Percentiles rank a stretch among this genome's conserved stretches.
Evolutionary conservation across 2,113 vertebrate species (phyloP).

Genomic region (Lepisosteus osseus): DNA sequence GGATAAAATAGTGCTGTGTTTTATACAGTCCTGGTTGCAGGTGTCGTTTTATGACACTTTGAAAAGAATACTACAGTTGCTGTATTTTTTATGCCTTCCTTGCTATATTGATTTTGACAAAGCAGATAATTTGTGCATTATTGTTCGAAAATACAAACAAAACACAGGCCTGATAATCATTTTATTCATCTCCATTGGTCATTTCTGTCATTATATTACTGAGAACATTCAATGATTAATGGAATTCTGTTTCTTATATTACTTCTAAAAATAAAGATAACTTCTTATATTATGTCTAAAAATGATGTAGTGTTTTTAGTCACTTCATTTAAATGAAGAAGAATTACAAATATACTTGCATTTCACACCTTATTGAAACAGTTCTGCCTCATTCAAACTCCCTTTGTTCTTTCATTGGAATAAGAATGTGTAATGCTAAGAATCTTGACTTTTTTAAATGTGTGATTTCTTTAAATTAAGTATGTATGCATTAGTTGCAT

Average conservation of each 20-base stretch:
- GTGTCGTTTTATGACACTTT: no score
- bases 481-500: slow-evolving; percentile 26
- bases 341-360: slow-evolving; percentile 56
- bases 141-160: no score
- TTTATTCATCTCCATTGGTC: no score
- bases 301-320: slow-evolving; percentile 48
- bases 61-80: no score
- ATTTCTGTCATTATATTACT: slow-evolving; percentile 12
- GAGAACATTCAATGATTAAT: slow-evolving; percentile 20
- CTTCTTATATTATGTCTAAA: slow-evolving; percentile 36
- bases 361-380: slow-evolving; percentile 61
- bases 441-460: slow-evolving; percentile 43
- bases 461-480: slow-evolving; percentile 55
- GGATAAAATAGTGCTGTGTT: no score
- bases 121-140: no score
- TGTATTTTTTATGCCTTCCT: no score
- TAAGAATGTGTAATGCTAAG: slow-evolving; percentile 48
- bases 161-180: no score
- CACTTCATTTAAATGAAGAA: slow-evolving; percentile 51
- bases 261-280: no score
- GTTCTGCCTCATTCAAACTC: slow-evolving; percentile 54
- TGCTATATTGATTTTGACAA: no score
- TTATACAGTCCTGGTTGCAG: no score
- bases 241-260: no score
- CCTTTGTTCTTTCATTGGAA: slow-evolving; percentile 66